Percentiles rank a stretch among this genome's conserved stretches.
Conservation (phyloP, 2,113 vertebrate species). For the Ophiodon elongatus region DNA sequence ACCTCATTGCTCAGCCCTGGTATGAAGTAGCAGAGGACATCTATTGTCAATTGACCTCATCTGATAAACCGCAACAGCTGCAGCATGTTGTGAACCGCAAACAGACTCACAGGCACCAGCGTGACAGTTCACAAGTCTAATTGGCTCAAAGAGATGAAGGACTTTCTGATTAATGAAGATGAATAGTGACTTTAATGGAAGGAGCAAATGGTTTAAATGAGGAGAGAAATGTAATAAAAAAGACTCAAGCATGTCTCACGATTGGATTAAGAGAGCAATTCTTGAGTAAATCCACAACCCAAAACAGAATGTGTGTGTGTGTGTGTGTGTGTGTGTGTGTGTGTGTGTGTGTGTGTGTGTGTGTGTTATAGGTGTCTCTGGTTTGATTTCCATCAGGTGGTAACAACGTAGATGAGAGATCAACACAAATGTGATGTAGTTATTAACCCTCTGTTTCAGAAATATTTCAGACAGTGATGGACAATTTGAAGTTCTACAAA, state of each 20-base stretch:
- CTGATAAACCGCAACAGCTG: constrained; percentile 38
- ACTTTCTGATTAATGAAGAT: constrained; percentile 3
- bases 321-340: too few species aligned
- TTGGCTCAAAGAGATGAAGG: constrained; percentile 5
- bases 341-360: too few species aligned
- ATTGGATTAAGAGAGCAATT: constrained; percentile 24
- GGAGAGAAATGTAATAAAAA: constrained; percentile 5
- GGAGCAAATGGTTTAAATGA: neutral
- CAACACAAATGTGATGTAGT: neutral
- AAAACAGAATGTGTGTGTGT: neutral
- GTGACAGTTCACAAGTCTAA: neutral
- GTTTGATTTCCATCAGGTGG: too few species aligned
- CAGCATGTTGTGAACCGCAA: neutral
- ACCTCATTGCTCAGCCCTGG: neutral
- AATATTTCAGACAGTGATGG: neutral
- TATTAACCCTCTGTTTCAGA: neutral
- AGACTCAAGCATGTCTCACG: neutral
- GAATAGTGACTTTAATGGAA: constrained; percentile 9
- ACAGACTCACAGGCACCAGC: constrained; percentile 34
- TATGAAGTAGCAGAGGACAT: neutral
- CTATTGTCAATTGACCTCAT: constrained; percentile 32
- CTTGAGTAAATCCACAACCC: neutral
- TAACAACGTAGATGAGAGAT: too few species aligned
- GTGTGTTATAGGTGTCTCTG: too few species aligned
- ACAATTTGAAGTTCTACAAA: neutral